Conservation (phyloP, 2,113 vertebrate genomes). For the Rhinopomastus cyanomelas region DNA sequence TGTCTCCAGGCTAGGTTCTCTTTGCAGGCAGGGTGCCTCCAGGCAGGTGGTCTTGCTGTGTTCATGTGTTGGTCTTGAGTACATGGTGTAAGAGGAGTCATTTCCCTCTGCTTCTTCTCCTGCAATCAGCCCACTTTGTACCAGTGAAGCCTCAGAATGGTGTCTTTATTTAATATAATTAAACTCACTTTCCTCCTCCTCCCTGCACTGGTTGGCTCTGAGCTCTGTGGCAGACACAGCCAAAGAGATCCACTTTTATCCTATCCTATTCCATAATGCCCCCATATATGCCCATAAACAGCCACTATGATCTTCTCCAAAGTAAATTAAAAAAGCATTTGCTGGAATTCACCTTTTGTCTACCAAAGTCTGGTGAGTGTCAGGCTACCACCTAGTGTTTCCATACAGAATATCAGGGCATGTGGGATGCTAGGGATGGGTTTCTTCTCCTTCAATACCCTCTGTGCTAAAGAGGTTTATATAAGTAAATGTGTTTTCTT, state of each 20-base stretch:
- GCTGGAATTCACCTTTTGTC: neutral
- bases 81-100: neutral
- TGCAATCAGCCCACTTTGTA: neutral
- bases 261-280: neutral
- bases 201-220: neutral
- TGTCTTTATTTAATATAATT: neutral
- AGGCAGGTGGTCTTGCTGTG: neutral
- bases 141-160: neutral
- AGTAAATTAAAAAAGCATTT: neutral
- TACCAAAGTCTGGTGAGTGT: neutral
- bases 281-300: neutral
- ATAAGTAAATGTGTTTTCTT: neutral
- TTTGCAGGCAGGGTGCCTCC: neutral
- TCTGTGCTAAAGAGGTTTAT: neutral
- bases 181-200: neutral
- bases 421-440: neutral
- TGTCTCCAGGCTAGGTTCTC: neutral
- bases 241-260: neutral
- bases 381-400: slow-evolving; percentile 6
- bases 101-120: neutral
- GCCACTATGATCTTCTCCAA: neutral
- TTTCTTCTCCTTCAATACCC: neutral
- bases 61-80: neutral
- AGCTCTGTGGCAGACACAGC: neutral
- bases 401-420: neutral